Evolutionary conservation across 2,113 vertebrate genomes (phyloP).

Genomic region (Heteronetta atricapilla): DNA sequence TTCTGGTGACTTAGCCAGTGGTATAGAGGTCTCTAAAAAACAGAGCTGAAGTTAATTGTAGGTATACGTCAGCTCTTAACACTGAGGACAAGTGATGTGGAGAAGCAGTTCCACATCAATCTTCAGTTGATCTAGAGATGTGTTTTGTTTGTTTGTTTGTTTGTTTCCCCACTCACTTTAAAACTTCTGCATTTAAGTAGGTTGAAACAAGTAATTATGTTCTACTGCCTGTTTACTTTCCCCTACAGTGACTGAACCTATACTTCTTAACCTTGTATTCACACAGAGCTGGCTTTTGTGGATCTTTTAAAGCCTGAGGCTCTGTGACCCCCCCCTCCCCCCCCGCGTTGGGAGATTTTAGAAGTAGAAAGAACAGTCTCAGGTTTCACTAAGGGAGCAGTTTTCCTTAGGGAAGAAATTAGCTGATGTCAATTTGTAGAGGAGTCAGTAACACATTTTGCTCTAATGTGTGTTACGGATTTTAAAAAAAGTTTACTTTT

Average conservation of each 20-base stretch:
- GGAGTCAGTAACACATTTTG: neutral
- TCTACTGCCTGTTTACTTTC: conserved; percentile 58
- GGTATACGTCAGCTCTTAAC: neutral
- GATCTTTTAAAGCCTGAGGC: conserved; percentile 14
- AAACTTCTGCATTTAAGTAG: conserved; percentile 11
- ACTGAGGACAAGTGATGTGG: neutral
- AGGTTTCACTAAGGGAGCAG: conserved; percentile 13
- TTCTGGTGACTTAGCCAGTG: neutral
- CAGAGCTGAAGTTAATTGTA: neutral
- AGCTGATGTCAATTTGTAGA: neutral
- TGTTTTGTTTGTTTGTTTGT: no score
- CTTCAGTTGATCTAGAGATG: neutral
- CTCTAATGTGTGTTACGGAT: neutral
- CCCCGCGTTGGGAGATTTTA: neutral
- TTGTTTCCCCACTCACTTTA: neutral
- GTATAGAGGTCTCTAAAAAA: neutral
- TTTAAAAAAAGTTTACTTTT: neutral
- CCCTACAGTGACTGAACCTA: conserved; percentile 9
- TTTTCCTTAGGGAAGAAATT: neutral
- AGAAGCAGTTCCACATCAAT: neutral
- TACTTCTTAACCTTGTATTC: conserved; percentile 32
- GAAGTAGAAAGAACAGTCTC: neutral
- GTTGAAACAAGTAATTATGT: conserved; percentile 25
- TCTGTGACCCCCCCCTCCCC: neutral
- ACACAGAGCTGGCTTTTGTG: conserved; percentile 3